Percentiles rank a stretch among this genome's conserved stretches.
Conservation (phyloP, 2,888 invertebrate genomes). For the Drosophila anomelani region DNA sequence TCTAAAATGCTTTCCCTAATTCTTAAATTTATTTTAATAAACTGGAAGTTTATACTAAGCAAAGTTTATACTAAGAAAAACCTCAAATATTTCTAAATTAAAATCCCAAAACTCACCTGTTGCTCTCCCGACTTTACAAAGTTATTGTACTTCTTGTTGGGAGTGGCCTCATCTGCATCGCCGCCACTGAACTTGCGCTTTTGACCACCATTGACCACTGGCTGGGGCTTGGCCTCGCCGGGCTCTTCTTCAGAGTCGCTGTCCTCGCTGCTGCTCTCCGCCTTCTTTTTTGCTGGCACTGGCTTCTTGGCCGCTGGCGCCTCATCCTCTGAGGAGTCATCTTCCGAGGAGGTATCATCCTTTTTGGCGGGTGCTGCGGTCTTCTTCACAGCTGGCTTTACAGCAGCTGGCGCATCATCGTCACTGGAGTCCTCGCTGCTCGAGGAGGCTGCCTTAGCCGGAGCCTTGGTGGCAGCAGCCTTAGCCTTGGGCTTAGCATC, state of each 20-base stretch:
- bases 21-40: not conserved
- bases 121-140: constrained; percentile 88
- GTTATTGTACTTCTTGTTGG: constrained; percentile 87
- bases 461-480: constrained; percentile 37
- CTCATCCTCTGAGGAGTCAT: constrained; percentile 62
- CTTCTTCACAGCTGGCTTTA: constrained; percentile 74
- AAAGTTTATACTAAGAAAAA: too few species aligned
- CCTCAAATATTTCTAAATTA: not conserved
- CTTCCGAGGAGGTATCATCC: constrained; percentile 75
- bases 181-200: constrained; percentile 85
- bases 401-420: constrained; percentile 72
- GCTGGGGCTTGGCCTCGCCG: constrained; percentile 51
- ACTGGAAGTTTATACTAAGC: too few species aligned
- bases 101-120: constrained; percentile 62
- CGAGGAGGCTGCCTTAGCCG: constrained; percentile 46
- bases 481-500: constrained; percentile 61
- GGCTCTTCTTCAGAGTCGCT: constrained; percentile 56
- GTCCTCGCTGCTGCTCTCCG: constrained; percentile 49
- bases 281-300: constrained; percentile 64
- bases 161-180: constrained; percentile 59
- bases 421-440: constrained; percentile 75
- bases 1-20: not conserved
- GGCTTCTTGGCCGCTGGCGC: constrained; percentile 67
- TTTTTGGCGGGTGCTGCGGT: constrained; percentile 73
- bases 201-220: constrained; percentile 58